Evolutionary conservation across 2,888 invertebrate genomes (phyloP), one percentile per base, ranked within the genome.

Genomic region (Ceraclea dissimilis): DNA sequence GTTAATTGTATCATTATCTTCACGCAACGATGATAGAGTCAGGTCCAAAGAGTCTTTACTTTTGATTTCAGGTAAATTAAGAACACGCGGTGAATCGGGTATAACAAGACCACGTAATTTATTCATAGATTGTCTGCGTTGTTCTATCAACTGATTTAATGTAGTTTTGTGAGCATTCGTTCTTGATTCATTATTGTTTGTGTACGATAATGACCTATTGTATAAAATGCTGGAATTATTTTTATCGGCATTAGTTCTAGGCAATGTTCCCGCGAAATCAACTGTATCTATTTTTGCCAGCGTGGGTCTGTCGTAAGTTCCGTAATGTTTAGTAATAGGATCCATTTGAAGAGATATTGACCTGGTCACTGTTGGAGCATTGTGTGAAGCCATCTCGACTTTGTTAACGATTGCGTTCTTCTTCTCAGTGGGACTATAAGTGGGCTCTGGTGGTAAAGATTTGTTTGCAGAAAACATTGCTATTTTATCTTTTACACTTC

Each of bases 91-190:
- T 54, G 79, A 76, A 72, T 93, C 92, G 2, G 93, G 93, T 67
- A 93, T 93, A 31, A 91, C 88, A 64, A 93, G 74, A n/a, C 92
- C 93, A 66, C 91, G 81, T 58, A 93, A 72, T 71, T 92, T 93
- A 2, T 90, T 89, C 72, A 91, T 83, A 18, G 88, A 87, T 67
- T 86, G 86, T 63, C 86, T 83, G 55, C 92, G 79, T 68, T 91
- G 90, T 70, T 92, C 92, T 64, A 89, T 81, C 63, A 92, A 73
- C 64, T 85, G 84, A 65, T 84, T 86, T 66, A 90, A 78, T 60
- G 86, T 85, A 1, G 81, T 81, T 67, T 82, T 81, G 61, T 84
- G 80, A 4, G 53, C 21, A 21, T 33, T 22, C 17, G 33, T 39
- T 49, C 49, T 49, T 6, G n/a, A 20, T 18, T 50, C 46, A n/a